phyloP scores from a whole-genome alignment of 2,113 vertebrate genomes.

The Sylvia atricapilla region DNA sequence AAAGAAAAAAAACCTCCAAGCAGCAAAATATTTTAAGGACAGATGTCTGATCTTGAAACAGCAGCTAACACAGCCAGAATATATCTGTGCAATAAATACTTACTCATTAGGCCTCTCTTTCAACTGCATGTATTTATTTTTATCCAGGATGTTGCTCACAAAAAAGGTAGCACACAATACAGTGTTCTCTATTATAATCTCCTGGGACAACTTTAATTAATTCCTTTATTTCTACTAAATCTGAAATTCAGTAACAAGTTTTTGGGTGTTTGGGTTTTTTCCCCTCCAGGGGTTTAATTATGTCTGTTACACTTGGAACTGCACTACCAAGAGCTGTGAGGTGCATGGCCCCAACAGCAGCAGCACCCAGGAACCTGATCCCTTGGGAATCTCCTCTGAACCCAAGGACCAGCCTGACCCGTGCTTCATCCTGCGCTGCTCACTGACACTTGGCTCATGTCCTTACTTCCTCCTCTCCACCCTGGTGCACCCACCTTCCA shows the following conservation, averaged over 20 bases:
- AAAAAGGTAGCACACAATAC: conserved; percentile 16
- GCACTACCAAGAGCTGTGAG: background rate
- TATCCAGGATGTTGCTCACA: background rate
- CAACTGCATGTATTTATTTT: conserved; percentile 29
- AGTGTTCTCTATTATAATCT: conserved; percentile 49
- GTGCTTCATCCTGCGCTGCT: background rate
- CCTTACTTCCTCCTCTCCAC: background rate
- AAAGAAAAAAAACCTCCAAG: conserved; percentile 46
- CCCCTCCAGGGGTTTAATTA: background rate
- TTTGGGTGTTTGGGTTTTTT: background rate
- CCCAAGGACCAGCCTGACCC: background rate
- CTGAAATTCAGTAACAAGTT: background rate
- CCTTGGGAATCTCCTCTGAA: background rate
- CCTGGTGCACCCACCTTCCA: background rate
- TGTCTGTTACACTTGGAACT: background rate
- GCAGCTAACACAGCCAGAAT: conserved; percentile 12
- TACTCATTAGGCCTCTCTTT: conserved; percentile 14
- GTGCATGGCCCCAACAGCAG: background rate
- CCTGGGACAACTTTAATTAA: conserved; percentile 33
- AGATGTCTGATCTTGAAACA: conserved; percentile 54
- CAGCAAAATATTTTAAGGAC: conserved; percentile 43
- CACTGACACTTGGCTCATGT: background rate
- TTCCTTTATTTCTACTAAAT: conserved; percentile 55
- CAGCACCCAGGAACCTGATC: background rate
- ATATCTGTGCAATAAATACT: conserved; percentile 23